Evolutionary conservation across 2,888 invertebrate species (phyloP).

Genomic region (Hyalella azteca): DNA sequence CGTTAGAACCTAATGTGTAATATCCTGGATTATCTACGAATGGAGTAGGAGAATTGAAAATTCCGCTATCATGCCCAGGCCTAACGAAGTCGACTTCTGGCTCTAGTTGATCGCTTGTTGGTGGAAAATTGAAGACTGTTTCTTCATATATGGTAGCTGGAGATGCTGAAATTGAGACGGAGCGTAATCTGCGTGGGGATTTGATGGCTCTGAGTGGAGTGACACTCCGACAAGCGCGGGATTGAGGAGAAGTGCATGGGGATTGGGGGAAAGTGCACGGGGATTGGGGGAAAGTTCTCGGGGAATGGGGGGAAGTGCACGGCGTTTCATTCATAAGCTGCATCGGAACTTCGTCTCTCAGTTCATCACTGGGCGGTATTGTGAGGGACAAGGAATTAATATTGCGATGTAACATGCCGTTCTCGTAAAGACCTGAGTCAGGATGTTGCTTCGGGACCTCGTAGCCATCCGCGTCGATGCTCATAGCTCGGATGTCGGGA

Average conservation of each 20-base stretch:
- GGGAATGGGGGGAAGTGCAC: no score
- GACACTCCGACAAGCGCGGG: no score
- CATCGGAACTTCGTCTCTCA: no score
- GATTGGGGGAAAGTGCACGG: no score
- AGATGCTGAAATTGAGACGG: neutral
- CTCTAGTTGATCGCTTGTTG: neutral
- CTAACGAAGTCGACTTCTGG: neutral
- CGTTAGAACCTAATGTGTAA: neutral
- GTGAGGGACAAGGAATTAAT: neutral
- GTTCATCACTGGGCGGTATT: no score
- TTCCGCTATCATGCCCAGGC: conserved; percentile 45
- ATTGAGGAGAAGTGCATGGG: no score
- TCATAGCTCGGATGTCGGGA: conserved; percentile 20
- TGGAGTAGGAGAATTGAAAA: conserved; percentile 39
- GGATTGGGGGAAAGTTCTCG: no score
- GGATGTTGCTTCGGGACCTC: neutral
- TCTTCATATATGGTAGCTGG: conserved; percentile 12
- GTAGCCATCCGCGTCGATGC: neutral
- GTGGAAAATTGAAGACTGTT: neutral
- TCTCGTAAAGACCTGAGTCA: neutral
- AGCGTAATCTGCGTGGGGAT: neutral
- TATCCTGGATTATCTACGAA: neutral
- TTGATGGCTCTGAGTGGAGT: neutral
- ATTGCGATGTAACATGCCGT: neutral
- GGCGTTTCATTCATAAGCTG: no score